phyloP scores from a whole-genome alignment of 2,113 vertebrate species.

The Megatriorchis doriae region DNA sequence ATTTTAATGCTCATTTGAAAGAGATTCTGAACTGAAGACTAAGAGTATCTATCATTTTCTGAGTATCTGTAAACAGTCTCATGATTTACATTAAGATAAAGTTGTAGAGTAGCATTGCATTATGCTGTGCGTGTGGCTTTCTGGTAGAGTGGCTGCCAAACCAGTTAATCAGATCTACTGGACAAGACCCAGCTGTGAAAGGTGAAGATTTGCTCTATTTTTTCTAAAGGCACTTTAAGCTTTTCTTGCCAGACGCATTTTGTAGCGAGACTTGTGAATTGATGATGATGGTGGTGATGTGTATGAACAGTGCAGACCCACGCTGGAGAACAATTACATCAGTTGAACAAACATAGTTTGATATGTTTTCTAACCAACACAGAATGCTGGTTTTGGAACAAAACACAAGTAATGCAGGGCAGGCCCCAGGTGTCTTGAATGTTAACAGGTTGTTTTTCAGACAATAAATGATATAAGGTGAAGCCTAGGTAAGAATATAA shows the following conservation, averaged over 20 bases:
- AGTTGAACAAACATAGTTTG: neutral
- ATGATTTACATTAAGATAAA: neutral
- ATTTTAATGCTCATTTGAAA: neutral
- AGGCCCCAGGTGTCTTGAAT: neutral
- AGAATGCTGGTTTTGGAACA: neutral
- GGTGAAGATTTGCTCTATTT: conserved; percentile 3
- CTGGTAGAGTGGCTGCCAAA: neutral
- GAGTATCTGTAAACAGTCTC: neutral
- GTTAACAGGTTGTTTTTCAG: neutral
- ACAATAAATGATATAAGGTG: neutral
- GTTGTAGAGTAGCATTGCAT: neutral
- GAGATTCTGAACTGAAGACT: neutral
- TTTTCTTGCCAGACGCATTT: neutral
- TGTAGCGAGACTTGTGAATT: neutral
- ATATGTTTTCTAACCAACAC: neutral
- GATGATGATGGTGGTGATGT: neutral
- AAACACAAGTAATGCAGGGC: neutral
- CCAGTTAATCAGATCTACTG: neutral
- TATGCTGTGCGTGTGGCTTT: neutral
- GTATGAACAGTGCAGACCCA: neutral
- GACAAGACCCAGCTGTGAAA: neutral
- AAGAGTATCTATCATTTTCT: neutral
- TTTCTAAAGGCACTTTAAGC: neutral
- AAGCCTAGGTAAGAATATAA: neutral
- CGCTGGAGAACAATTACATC: neutral